phyloP scores from a whole-genome alignment of 2,797 vertebrate species.

The Pseudopleuronectes americanus region DNA sequence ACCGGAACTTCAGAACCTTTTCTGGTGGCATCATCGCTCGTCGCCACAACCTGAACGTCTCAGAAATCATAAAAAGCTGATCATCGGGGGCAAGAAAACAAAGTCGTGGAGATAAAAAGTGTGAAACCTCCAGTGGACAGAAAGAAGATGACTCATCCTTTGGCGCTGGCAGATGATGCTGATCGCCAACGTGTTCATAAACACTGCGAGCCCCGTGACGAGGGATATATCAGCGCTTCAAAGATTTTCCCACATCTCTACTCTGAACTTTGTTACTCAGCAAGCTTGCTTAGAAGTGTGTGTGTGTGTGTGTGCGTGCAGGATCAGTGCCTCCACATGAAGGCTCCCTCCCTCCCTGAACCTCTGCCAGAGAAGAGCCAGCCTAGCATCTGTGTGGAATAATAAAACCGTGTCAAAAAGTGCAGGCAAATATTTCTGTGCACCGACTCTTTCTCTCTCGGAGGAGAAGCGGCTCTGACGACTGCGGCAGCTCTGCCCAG shows the following conservation, averaged over 20 bases:
- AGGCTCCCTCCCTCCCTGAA: constrained; percentile 53
- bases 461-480: constrained; percentile 36
- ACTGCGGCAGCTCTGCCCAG: constrained; percentile 33
- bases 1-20: no score
- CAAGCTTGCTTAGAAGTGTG: not conserved
- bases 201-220: constrained; percentile 1
- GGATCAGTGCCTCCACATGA: constrained; percentile 63
- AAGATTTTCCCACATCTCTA: constrained; percentile 42
- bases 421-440: constrained; percentile 62
- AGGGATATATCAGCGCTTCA: constrained; percentile 48
- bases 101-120: constrained; percentile 3
- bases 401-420: constrained; percentile 69
- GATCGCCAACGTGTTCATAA: constrained; percentile 31
- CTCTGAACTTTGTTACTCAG: constrained; percentile 40
- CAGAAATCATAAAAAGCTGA: no score
- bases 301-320: not conserved
- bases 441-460: constrained; percentile 18
- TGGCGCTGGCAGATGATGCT: constrained; percentile 11
- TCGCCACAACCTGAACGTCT: no score
- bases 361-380: constrained; percentile 46
- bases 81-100: not conserved
- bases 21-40: no score
- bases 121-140: constrained; percentile 11
- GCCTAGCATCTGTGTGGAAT: constrained; percentile 65
- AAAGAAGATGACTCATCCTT: constrained; percentile 16